Conservation (phyloP, 2,797 vertebrate species). For the Dendrocincla tyrannina region DNA sequence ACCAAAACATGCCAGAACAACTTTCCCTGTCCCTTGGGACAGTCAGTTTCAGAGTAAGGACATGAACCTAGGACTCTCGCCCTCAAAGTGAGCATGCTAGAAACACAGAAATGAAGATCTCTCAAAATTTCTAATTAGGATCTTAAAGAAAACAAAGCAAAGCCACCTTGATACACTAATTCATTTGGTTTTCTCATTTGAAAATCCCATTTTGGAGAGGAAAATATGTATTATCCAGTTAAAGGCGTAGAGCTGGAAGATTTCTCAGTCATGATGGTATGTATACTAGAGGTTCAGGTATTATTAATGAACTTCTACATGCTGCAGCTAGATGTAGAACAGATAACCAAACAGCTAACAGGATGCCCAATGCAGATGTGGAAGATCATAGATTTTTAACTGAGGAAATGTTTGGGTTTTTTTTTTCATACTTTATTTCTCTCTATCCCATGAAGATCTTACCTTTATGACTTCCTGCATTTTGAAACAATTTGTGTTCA, state of each 20-base stretch:
- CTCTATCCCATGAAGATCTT: not conserved
- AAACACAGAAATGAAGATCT: not conserved
- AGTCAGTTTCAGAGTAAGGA: not conserved
- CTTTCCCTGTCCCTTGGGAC: not conserved
- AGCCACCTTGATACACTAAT: not conserved
- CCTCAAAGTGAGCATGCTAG: not conserved
- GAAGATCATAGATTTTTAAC: not conserved
- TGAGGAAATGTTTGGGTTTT: not conserved
- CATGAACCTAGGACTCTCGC: fast-evolving
- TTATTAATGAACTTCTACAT: not conserved
- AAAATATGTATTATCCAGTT: not conserved
- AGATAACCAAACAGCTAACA: not conserved
- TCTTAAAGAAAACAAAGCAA: not conserved
- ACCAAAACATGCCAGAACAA: not conserved
- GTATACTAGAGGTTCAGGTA: not conserved
- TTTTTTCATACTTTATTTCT: not conserved
- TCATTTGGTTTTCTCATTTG: not conserved
- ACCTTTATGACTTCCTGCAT: slow-evolving; percentile 11
- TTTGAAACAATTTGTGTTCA: not conserved
- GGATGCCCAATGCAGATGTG: not conserved
- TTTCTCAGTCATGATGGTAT: not conserved
- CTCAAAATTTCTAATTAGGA: not conserved
- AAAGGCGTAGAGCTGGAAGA: not conserved
- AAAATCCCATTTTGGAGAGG: not conserved
- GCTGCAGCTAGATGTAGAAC: not conserved